Conservation (phyloP, 1,140 invertebrate species). For the Papilio xuthus region DNA sequence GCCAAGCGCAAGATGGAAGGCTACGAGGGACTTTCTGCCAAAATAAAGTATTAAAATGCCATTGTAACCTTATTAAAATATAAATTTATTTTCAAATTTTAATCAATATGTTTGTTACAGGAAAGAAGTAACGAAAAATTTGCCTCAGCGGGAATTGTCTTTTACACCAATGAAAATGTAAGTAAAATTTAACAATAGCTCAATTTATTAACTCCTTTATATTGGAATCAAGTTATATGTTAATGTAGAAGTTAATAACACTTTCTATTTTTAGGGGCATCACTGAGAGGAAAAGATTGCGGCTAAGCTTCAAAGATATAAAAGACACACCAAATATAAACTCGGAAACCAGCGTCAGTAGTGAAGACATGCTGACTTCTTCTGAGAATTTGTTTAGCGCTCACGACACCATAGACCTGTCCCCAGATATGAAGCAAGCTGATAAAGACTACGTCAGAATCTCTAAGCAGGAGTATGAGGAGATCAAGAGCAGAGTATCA, state of each 20-base stretch:
- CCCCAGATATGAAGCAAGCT: conserved; percentile 68
- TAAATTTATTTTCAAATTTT: conserved; percentile 35
- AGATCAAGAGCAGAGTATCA: conserved; percentile 87
- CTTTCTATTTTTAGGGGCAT: conserved; percentile 62
- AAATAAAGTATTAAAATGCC: conserved; percentile 82
- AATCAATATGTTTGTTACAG: conserved; percentile 57
- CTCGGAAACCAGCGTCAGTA: conserved; percentile 73
- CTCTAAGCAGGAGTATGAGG: conserved; percentile 88
- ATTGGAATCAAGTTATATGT: not conserved
- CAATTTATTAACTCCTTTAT: not conserved
- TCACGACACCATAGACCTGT: conserved; percentile 73
- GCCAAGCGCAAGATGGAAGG: conserved; percentile 74
- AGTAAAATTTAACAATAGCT: conserved; percentile 39
- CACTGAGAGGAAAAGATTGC: conserved; percentile 73
- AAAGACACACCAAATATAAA: conserved; percentile 67
- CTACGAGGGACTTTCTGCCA: conserved; percentile 82
- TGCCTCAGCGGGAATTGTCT: conserved; percentile 73
- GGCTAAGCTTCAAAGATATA: conserved; percentile 72
- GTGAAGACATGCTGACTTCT: conserved; percentile 73
- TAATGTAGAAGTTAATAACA: not conserved
- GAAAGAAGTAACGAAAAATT: conserved; percentile 78
- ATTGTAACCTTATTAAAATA: conserved; percentile 39
- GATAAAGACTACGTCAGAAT: conserved; percentile 85
- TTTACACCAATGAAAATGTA: conserved; percentile 79
- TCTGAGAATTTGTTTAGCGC: conserved; percentile 75